Conservation (phyloP, 2,113 vertebrate genomes). For the Nematolebias whitei region DNA sequence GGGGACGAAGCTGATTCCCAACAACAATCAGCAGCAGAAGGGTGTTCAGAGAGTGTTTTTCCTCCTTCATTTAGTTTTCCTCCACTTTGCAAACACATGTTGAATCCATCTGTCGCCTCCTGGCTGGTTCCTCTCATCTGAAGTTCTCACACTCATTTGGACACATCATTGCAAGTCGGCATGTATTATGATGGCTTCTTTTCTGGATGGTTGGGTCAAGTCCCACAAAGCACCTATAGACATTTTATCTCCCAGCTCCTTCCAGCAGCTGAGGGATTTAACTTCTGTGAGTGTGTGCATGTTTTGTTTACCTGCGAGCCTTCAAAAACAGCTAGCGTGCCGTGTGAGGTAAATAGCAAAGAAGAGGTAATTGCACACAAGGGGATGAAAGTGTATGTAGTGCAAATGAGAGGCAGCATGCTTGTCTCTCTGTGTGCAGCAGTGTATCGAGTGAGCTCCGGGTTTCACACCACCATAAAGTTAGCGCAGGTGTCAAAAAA, state of each 20-base stretch:
- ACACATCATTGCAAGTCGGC: background rate
- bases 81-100: slow-evolving; percentile 10
- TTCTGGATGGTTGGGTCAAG: slow-evolving; percentile 15
- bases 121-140: background rate
- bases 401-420: slow-evolving; percentile 36
- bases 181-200: background rate
- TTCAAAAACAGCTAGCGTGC: slow-evolving; percentile 60
- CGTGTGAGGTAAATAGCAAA: slow-evolving; percentile 69
- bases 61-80: background rate
- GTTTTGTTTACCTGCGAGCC: slow-evolving; percentile 74
- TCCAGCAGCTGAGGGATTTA: slow-evolving; percentile 23
- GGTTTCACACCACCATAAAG: slow-evolving; percentile 54
- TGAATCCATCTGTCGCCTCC: slow-evolving; percentile 34
- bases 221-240: slow-evolving; percentile 10
- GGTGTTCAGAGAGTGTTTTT: slow-evolving; percentile 5
- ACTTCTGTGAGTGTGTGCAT: slow-evolving; percentile 15
- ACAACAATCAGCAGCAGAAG: slow-evolving; percentile 7
- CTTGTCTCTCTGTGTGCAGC: slow-evolving; percentile 46
- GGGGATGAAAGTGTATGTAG: slow-evolving; percentile 60
- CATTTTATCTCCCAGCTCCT: slow-evolving; percentile 2
- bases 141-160: background rate
- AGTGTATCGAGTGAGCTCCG: slow-evolving; percentile 61
- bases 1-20: slow-evolving; percentile 14
- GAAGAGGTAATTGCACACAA: slow-evolving; percentile 81
- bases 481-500: slow-evolving; percentile 78